Conservation (phyloP, 2,888 invertebrate species). For the Drosophila ezoana region DNA sequence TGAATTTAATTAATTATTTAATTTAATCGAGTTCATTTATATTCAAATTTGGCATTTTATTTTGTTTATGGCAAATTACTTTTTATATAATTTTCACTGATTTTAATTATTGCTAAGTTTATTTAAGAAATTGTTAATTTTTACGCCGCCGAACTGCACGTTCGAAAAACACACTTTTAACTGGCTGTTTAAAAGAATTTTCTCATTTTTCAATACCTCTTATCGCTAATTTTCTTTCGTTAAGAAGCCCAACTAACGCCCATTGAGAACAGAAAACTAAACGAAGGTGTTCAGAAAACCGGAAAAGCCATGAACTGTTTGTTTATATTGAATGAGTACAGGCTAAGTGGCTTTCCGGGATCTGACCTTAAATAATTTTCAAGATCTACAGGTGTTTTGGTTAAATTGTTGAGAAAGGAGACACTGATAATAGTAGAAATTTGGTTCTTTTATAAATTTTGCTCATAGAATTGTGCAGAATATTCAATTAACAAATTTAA, state of each 20-base stretch:
- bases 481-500: no score
- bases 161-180: constrained; percentile 35
- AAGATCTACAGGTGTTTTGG: constrained; percentile 10
- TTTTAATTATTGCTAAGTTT: neutral
- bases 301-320: constrained; percentile 10
- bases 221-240: constrained; percentile 47
- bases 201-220: constrained; percentile 53
- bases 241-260: constrained; percentile 58
- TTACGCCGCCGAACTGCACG: constrained; percentile 38
- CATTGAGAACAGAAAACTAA: constrained; percentile 58
- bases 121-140: neutral
- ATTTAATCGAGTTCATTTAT: no score
- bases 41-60: no score
- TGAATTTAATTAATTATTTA: neutral
- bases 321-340: neutral
- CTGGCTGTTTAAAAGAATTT: constrained; percentile 36
- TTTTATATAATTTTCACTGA: neutral
- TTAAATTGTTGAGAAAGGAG: neutral
- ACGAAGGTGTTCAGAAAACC: constrained; percentile 22
- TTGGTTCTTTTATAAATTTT: neutral
- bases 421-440: neutral
- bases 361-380: constrained; percentile 7
- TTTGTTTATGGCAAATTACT: neutral
- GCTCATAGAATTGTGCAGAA: no score
- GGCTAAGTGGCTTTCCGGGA: constrained; percentile 24